Conservation (phyloP, 1,140 invertebrate species). For the Polypedilum pembai region DNA sequence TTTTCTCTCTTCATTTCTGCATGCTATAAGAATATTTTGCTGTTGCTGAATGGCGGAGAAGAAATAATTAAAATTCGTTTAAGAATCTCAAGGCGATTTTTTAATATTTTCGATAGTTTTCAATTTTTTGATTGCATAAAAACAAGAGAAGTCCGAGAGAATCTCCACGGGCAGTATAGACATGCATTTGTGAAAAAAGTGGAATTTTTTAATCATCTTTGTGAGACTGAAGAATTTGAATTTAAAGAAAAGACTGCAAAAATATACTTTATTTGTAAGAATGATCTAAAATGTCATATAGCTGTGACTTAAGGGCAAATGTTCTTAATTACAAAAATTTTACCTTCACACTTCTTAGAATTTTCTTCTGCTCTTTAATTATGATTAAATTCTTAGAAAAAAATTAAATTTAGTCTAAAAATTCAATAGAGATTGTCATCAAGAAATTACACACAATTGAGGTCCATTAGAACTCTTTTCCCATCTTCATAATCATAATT, state of each 20-base stretch:
- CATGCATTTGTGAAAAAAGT: background rate
- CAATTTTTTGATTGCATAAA: background rate
- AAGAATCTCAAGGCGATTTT: background rate
- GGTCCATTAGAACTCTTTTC: no score
- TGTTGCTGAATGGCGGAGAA: background rate
- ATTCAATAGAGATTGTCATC: no score
- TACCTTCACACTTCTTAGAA: background rate
- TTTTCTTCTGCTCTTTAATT: background rate
- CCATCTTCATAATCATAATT: no score
- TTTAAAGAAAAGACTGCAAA: background rate
- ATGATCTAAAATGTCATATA: background rate
- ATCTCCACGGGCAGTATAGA: conserved; percentile 10
- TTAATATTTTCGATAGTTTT: background rate
- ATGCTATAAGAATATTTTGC: background rate
- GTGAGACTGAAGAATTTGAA: no score
- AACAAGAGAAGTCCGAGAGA: background rate
- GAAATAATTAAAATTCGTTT: conserved; percentile 5
- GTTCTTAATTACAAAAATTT: background rate
- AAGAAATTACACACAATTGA: no score
- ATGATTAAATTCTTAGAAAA: no score
- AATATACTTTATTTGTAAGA: background rate
- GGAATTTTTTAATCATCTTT: conserved; percentile 10
- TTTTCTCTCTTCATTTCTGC: no score
- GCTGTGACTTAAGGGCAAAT: conserved; percentile 10
- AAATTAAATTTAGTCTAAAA: no score